Base-by-base conservation (phyloP, 2,113 vertebrate genomes). In the Strix uralensis region DNA sequence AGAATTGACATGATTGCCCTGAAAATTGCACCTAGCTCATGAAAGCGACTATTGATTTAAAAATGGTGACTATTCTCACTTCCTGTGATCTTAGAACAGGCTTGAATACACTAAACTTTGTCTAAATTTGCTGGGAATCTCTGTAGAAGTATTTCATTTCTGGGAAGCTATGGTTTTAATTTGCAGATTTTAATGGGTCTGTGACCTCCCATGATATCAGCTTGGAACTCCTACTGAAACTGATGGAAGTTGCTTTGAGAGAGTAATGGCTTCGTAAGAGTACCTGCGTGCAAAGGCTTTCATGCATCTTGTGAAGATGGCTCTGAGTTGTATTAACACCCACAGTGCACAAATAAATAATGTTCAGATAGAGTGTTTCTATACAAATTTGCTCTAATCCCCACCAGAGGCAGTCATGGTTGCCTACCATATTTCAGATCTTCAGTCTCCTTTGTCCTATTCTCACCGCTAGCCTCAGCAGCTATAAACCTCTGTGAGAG, bases 21-120 rank as follows among this genome's bases (percentile, higher is more conserved):
- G 72, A 63, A 97, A 96, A 94, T 95, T 89, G 72, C 62, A 73
- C 62, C 88, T 88, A 75, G 61, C 58, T 96, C 54, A 52, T 62
- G 63, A 95, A 97, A 69, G 69, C 47, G 92, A 42, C 74, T 81
- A 73, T 88, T 82, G 63, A 73, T 93, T 74, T 66, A 13, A 82
- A 90, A 95, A 91, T 52, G 18, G 59, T 96, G 42, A 47, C 58
- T 85, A 40, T 91, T 94, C 66, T 92, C 61, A 55, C 79, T 86
- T 83, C 52, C 59, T 42, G 30, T 30, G 36, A 78, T 88, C 46
- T 83, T 15, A 2, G 69, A 87, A 75, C 36, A 62, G 58, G 18
- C 42, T 57, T 73, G 54, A 92, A 88, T 63, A 32, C 8, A 18
- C 27, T 29, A 40, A 94, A 44, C 13, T 61, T 75, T 69, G 36